Percentiles rank a stretch among this genome's conserved stretches.
Evolutionary conservation across 2,888 invertebrate genomes (phyloP).

Genomic region (Drosophila sordidula): DNA sequence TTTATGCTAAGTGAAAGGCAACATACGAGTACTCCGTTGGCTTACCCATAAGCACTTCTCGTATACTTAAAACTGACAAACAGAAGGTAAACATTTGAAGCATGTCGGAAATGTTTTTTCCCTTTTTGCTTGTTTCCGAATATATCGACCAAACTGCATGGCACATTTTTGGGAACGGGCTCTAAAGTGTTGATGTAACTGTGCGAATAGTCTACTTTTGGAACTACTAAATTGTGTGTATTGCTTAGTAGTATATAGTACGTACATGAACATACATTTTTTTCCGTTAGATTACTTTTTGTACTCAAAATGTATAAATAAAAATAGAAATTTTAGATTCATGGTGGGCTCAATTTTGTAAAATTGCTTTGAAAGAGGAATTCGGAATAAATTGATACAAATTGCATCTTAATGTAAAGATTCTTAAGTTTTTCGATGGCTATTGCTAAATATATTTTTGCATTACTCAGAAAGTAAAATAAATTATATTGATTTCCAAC

Average conservation of each 20-base stretch:
- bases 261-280: no score
- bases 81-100: not conserved
- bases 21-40: constrained; percentile 3
- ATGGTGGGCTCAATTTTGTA: no score
- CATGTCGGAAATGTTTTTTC: constrained; percentile 1
- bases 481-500: no score
- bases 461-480: no score
- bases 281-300: no score
- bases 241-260: not conserved
- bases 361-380: no score
- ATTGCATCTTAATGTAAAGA: no score
- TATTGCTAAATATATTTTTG: no score
- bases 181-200: constrained; percentile 14
- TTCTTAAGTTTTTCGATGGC: no score
- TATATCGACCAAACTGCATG: constrained; percentile 52
- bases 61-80: not conserved
- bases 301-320: no score
- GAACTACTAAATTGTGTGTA: not conserved
- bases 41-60: not conserved
- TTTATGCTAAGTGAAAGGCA: constrained; percentile 28
- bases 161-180: constrained; percentile 3
- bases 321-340: no score
- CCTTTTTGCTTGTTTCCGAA: constrained; percentile 5
- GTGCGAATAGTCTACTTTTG: not conserved
- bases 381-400: no score